Percentiles rank a stretch among this genome's conserved stretches.
Conservation (phyloP, 2,888 invertebrate species). For the Stenchaetothrips biformis region DNA sequence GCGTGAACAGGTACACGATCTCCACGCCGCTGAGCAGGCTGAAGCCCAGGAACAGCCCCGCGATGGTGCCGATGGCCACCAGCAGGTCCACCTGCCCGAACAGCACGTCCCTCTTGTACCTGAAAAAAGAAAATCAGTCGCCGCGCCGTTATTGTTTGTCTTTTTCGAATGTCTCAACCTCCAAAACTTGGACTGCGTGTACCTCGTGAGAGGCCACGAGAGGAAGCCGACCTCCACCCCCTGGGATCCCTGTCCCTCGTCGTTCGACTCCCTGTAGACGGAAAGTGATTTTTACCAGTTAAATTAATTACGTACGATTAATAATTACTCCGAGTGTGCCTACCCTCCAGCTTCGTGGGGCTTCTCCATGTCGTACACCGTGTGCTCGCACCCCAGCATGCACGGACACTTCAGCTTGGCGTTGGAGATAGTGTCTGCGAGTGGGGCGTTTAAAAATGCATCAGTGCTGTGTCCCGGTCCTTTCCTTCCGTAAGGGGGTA, state of each 20-base stretch:
- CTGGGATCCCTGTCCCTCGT: conserved; percentile 27
- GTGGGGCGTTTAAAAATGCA: neutral
- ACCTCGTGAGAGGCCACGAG: conserved; percentile 73
- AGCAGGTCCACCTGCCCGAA: conserved; percentile 80
- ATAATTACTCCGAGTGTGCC: no score
- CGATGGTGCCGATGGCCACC: conserved; percentile 56
- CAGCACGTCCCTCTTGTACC: conserved; percentile 64
- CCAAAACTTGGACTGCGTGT: conserved; percentile 42
- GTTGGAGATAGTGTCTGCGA: conserved; percentile 30
- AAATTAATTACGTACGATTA: neutral
- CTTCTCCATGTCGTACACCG: conserved; percentile 70
- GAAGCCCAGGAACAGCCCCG: conserved; percentile 61
- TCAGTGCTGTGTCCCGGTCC: no score
- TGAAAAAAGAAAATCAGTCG: no score
- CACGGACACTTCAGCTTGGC: conserved; percentile 57
- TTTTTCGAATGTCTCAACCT: no score
- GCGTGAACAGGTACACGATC: conserved; percentile 67
- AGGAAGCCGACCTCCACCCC: conserved; percentile 61
- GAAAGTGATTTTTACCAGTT: neutral
- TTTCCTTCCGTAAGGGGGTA: no score
- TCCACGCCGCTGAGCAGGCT: conserved; percentile 70
- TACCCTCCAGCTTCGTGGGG: conserved; percentile 57
- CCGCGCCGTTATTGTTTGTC: no score
- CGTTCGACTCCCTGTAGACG: neutral
- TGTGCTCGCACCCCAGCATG: conserved; percentile 68